Percentiles rank a stretch among this genome's conserved stretches.
These are phyloP conservation scores for Agelas oroides DNA, from an alignment of 37 sponge, comb jelly and placozoan genomes.

Conservation along the genomic window DNA sequence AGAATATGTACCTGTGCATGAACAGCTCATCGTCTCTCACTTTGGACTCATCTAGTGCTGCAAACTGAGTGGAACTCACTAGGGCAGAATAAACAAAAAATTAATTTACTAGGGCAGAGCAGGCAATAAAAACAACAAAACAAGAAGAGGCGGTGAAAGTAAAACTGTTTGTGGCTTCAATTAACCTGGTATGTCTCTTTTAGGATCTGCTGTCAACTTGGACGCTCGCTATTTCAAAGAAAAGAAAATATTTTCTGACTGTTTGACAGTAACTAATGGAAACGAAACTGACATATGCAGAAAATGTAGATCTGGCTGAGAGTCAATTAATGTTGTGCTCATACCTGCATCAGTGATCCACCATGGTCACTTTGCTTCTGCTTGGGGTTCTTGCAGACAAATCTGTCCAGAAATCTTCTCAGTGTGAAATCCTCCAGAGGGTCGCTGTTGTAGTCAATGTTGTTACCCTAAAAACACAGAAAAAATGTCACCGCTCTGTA, in stretches of 20 bases:
- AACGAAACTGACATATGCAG: no score
- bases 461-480: conserved; percentile 58
- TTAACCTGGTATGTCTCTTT: conserved; percentile 18
- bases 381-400: conserved; percentile 97
- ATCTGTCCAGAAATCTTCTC: conserved; percentile 89
- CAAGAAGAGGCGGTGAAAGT: no score
- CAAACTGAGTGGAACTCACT: conserved; percentile 80
- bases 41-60: conserved; percentile 62
- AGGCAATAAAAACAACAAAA: no score
- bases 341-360: conserved; percentile 94
- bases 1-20: conserved; percentile 78
- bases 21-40: conserved; percentile 87
- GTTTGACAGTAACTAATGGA: no score
- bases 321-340: background rate
- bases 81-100: no score
- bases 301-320: no score
- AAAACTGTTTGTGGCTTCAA: no score
- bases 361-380: conserved; percentile 86
- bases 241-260: background rate
- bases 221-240: background rate
- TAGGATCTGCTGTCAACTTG: background rate
- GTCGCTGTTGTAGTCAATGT: conserved; percentile 83
- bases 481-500: no score
- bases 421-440: conserved; percentile 95
- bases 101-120: no score